Base-by-base conservation (phyloP, 2,797 vertebrate genomes). In the Cossypha polioptera region DNA sequence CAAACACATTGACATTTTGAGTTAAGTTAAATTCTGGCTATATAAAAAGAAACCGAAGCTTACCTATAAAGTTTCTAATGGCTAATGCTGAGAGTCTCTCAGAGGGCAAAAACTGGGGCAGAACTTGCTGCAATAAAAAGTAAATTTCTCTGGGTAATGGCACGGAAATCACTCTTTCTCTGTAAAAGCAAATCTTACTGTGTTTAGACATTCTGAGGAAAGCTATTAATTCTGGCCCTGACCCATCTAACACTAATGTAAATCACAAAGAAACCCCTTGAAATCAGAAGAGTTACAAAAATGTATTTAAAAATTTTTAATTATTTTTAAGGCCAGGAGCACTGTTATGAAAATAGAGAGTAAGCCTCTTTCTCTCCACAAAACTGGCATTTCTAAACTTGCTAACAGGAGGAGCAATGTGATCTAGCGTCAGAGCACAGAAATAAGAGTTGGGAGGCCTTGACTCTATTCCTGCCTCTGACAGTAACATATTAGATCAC, bases 1-100 rank as follows among this genome's bases (percentile, higher is more conserved):
- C 86, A 96, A 92, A 66, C 62, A 88, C 83, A 86, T 75, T 90
- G 92, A 88, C 82, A 69, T 88, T 93, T 90, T 72, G 89, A 95
- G 71, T 93, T 62, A 92, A 90, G 68, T 94, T 80, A 88, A 78
- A 88, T 92, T 83, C 88, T 90, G 69, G n/a, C 59, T 84, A 35
- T 84, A 78, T 88, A 75, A 81, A 94, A 88, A 90, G 61, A 93
- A 84, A 53, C 67, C 51, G 55, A 92, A 94, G 53, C 59, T 90
- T 84, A 82, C 74, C 73, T 82, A 25, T 81, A 42, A 86, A 92
- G 51, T 92, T 96, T 92, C 77, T 90, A 88, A 58, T 57, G 59
- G 73, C 71, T 76, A 81, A 48, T 21, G 42, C 50, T 22, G 20
- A 65, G 61, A 88, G 62, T 61, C 35, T 94, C 83, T 93, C 76